Evolutionary conservation across 1,140 invertebrate genomes (phyloP), one percentile per base, ranked within the genome.

Genomic region (Drosophila athabasca): DNA sequence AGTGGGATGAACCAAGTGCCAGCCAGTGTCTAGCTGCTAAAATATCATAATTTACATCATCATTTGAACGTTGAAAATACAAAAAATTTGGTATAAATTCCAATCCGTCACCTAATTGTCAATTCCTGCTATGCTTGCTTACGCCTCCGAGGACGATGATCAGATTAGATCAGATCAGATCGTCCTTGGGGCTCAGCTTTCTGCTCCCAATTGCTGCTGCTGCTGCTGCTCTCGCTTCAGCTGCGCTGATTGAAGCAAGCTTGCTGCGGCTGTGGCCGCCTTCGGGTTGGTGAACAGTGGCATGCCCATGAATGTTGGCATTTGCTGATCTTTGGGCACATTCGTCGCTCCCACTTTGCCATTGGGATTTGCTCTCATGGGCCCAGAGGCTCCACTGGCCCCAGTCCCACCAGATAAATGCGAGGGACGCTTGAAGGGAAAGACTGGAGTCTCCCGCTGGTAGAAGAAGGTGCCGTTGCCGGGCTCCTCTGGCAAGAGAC

Each of bases 381-480:
- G 45, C 31, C 39, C 49, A 11, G 66, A 6, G 8, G 79, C 49
- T 15, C 55, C 41, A 15, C 29, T 26, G 54, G 24, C 44, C 45
- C 50, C 8, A 17, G 69, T 31, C 41, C 45, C 62, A 39, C 43
- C 39, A 54, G 60, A 24, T 75, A 90, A 77, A 78, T 89, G 84
- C 49, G 85, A 54, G 17, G 77, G 77, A 9, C 90, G 72, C 57
- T 62, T 90, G 73, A 58, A 91, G 9, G 79, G 54, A 49, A 87
- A 89, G 15, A 53, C 55, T 0, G 53, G 52, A 22, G 76, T 52
- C 9, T 91, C 87, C 11, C 76, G 90, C 94, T 94, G 84, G 83
- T 97, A 97, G 82, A 95, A 96, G 85, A 97, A 97, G 41, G 94
- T 76, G 24, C 96, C 96, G 79, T 95, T 95, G 5, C 96, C 97